These are phyloP conservation scores for Heterodera schachtii DNA, from an alignment of 1,140 invertebrate genomes.

Conservation along the genomic window DNA sequence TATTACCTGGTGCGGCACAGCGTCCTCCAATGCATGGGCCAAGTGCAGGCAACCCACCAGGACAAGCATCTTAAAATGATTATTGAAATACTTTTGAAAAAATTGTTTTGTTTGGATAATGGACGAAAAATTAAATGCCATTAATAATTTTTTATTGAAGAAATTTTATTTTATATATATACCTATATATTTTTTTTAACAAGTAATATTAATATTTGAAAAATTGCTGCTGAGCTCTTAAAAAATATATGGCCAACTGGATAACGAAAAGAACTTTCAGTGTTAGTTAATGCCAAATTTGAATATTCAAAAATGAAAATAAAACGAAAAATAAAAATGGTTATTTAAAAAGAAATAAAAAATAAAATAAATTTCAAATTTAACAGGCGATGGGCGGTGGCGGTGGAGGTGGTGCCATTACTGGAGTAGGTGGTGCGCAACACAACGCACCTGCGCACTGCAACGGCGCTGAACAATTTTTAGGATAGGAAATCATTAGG, in stretches of 20 bases:
- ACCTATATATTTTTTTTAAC: no score
- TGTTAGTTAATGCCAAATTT: no score
- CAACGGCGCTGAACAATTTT: neutral
- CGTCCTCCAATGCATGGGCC: constrained; percentile 58
- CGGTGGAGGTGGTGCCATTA: neutral
- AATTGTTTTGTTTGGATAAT: no score
- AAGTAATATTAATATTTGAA: no score
- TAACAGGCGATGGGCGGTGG: constrained; percentile 4
- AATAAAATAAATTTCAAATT: neutral
- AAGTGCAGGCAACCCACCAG: constrained; percentile 49
- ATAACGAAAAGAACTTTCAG: no score
- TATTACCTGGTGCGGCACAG: constrained; percentile 37
- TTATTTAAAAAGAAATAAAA: neutral
- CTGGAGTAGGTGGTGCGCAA: neutral
- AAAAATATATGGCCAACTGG: no score
- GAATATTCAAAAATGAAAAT: neutral
- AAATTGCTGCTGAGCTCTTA: no score
- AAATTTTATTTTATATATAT: no score
- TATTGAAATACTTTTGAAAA: no score
- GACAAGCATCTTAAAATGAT: constrained; percentile 53
- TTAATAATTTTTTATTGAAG: no score
- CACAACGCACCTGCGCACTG: neutral
- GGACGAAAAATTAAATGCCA: no score
- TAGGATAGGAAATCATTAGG: no score
- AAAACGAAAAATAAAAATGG: neutral